phyloP scores from a whole-genome alignment of 2,797 vertebrate species.

The Hirundo rustica region DNA sequence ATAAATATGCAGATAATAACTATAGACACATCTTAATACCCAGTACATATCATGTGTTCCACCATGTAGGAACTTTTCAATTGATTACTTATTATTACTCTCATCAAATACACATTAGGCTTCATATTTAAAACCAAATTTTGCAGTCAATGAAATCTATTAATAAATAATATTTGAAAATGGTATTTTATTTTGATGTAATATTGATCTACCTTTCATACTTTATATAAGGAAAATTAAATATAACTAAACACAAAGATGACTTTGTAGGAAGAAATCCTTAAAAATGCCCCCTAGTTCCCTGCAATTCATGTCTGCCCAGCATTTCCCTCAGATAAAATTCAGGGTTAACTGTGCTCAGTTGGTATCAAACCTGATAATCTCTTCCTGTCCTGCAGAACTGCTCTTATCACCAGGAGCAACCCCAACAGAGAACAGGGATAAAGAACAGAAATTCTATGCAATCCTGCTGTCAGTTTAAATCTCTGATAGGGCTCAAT shows the following conservation, averaged over 20 bases:
- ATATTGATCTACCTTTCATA: neutral
- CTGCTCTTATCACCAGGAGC: neutral
- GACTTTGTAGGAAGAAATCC: neutral
- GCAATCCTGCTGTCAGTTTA: neutral
- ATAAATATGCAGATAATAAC: neutral
- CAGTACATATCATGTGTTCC: neutral
- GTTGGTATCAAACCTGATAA: constrained; percentile 1
- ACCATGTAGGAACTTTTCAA: neutral
- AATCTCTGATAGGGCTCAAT: neutral
- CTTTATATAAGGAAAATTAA: neutral
- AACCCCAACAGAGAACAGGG: neutral
- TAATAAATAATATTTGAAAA: neutral
- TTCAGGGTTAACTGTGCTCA: neutral
- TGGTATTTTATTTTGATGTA: rapidly evolving
- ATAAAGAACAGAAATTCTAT: neutral
- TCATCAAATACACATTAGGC: neutral
- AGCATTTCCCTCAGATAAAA: neutral
- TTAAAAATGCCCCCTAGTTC: neutral
- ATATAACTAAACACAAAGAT: neutral
- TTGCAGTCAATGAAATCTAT: neutral
- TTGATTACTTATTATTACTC: neutral
- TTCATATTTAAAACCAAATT: neutral
- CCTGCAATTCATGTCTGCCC: neutral
- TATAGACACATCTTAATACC: neutral
- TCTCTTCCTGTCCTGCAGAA: neutral